phyloP scores from a whole-genome alignment of 2,113 vertebrate genomes.

The Grus americana region DNA sequence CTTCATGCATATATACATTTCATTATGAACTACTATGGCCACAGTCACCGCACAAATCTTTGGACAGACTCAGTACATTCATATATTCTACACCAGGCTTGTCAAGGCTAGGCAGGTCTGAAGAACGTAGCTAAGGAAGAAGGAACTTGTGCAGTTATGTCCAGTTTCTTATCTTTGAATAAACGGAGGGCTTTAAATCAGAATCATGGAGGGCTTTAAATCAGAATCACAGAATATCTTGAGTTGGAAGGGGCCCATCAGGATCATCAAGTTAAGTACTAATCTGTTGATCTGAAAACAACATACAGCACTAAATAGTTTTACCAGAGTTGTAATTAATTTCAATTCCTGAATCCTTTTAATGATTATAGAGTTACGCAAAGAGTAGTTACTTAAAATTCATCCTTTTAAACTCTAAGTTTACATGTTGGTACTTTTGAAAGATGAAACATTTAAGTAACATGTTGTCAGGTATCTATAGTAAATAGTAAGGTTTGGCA shows the following conservation, averaged over 20 bases:
- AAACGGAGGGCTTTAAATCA: background rate
- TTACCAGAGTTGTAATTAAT: background rate
- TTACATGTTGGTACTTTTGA: background rate
- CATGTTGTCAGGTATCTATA: conserved; percentile 20
- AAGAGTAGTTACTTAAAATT: background rate
- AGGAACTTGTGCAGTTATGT: background rate
- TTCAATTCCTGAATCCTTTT: background rate
- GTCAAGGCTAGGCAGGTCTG: background rate
- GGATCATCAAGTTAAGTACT: background rate
- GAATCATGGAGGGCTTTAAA: background rate
- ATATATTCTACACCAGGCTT: background rate
- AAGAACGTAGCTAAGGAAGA: background rate
- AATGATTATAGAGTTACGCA: background rate
- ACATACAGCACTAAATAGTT: background rate
- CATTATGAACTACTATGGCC: background rate
- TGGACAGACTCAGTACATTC: background rate
- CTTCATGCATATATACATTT: background rate
- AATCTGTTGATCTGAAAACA: background rate
- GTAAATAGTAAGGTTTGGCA: conserved; percentile 37
- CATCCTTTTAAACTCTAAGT: background rate
- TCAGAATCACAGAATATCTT: too few species aligned
- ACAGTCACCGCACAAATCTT: background rate
- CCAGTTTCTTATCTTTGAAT: background rate
- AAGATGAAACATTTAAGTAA: conserved; percentile 29
- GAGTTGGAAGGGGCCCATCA: too few species aligned